A percentile compares a stretch with the other conserved stretches of the same genome.
Conservation (phyloP, 2,797 vertebrate genomes). For the Adelosebastes latens region DNA sequence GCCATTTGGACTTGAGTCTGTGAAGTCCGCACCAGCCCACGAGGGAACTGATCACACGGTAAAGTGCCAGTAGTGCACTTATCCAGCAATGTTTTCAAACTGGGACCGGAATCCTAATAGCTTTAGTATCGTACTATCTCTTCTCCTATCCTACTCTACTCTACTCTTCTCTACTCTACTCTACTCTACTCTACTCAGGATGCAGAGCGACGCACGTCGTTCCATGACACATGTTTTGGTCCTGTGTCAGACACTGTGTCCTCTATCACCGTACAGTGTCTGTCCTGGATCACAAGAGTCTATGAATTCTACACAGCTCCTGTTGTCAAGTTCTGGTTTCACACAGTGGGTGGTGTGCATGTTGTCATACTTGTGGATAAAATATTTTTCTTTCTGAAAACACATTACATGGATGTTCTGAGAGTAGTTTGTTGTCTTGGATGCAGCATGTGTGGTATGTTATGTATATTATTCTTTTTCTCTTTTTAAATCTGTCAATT, state of each 20-base stretch:
- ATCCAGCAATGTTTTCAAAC: neutral
- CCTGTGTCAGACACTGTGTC: slow-evolving; percentile 55
- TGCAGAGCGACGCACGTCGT: slow-evolving; percentile 83
- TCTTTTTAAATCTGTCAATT: no score
- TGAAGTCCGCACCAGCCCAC: slow-evolving; percentile 68
- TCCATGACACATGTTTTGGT: slow-evolving; percentile 46
- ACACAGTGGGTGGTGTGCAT: slow-evolving; percentile 85
- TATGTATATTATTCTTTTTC: neutral
- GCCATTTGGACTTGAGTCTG: slow-evolving; percentile 84
- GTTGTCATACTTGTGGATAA: neutral
- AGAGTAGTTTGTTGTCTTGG: neutral
- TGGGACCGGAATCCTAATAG: neutral
- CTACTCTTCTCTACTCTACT: neutral
- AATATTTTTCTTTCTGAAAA: neutral
- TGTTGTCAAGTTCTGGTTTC: slow-evolving; percentile 99
- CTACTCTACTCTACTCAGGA: slow-evolving; percentile 72
- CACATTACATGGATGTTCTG: neutral
- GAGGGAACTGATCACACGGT: slow-evolving; percentile 50
- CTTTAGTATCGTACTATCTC: neutral
- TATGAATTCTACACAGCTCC: slow-evolving; percentile 96
- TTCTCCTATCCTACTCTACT: neutral
- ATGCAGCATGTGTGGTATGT: neutral
- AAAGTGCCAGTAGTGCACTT: slow-evolving; percentile 1
- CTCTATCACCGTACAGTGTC: slow-evolving; percentile 47
- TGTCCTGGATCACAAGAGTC: slow-evolving; percentile 86